phyloP scores from a whole-genome alignment of 2,113 vertebrate species.

The Marcusenius ussheri region DNA sequence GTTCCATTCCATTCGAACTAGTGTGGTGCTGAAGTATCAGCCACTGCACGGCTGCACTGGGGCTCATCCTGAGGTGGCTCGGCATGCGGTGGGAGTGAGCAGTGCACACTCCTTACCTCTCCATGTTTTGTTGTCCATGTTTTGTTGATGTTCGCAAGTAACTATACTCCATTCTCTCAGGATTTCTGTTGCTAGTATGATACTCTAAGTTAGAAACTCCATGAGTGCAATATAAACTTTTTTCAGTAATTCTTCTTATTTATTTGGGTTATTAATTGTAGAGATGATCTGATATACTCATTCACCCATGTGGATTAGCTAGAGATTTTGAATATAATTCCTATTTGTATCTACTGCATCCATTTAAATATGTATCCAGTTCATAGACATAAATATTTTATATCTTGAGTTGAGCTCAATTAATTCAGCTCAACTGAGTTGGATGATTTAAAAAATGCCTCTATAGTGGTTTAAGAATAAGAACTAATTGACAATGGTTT shows the following conservation, averaged over 20 bases:
- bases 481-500: not conserved
- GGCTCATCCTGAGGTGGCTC: too few species aligned
- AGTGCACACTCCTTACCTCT: too few species aligned
- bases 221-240: not conserved
- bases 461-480: not conserved
- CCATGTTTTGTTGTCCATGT: not conserved
- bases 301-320: not conserved
- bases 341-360: not conserved
- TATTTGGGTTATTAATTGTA: not conserved
- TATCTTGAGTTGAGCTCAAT: not conserved
- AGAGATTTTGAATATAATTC: not conserved
- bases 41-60: too few species aligned
- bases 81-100: too few species aligned
- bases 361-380: not conserved
- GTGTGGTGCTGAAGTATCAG: too few species aligned
- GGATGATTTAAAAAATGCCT: not conserved
- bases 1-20: too few species aligned
- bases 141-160: not conserved
- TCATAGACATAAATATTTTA: slow-evolving; percentile 1
- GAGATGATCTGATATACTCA: not conserved
- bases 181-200: not conserved
- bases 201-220: not conserved
- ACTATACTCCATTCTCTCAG: not conserved
- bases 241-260: not conserved
- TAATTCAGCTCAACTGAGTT: not conserved